Percentiles rank a stretch among this genome's conserved stretches.
Conservation (phyloP, 2,113 vertebrate genomes). For the Malurus cyaneus region DNA sequence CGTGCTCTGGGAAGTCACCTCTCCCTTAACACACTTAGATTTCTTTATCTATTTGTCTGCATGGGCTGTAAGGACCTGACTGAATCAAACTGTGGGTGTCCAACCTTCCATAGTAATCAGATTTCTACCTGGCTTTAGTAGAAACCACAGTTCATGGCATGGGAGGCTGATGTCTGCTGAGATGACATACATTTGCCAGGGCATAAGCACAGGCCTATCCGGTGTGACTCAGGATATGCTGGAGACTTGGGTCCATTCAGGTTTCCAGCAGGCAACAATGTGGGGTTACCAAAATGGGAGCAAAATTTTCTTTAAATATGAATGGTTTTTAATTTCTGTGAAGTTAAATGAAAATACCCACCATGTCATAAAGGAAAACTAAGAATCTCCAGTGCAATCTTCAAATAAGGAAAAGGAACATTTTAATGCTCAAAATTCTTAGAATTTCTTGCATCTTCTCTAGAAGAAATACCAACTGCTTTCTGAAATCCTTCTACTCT, state of each 20-base stretch:
- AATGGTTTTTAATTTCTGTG: neutral
- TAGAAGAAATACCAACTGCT: neutral
- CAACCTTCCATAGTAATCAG: neutral
- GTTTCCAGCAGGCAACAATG: neutral
- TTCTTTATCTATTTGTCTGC: neutral
- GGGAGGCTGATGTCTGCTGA: neutral
- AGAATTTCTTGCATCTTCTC: neutral
- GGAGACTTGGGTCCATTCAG: neutral
- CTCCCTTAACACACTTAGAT: neutral
- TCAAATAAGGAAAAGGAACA: neutral
- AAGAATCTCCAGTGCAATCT: neutral
- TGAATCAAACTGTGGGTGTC: neutral
- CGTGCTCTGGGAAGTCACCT: accelerated
- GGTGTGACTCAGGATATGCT: neutral
- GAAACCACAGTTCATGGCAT: neutral
- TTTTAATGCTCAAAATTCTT: neutral
- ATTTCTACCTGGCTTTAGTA: neutral
- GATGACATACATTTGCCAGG: neutral
- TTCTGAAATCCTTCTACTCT: neutral
- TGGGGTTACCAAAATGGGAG: neutral
- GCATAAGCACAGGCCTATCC: neutral
- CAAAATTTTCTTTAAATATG: neutral
- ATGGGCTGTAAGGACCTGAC: neutral
- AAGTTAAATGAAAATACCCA: neutral
- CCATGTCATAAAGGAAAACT: neutral